phyloP scores from a whole-genome alignment of 2,797 vertebrate species.

The Distichodus sexfasciatus region DNA sequence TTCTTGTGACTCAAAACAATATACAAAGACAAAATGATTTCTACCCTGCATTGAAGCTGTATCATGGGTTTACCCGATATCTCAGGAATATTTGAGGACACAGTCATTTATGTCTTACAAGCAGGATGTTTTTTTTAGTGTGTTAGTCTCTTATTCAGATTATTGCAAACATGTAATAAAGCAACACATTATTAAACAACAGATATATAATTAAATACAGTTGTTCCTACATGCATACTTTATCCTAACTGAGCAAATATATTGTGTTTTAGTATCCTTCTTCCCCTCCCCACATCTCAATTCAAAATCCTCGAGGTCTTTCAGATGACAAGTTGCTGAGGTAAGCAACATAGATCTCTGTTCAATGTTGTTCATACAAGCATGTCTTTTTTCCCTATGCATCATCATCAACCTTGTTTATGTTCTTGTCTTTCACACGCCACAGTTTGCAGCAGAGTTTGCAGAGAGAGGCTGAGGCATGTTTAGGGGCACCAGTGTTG shows the following conservation, averaged over 20 bases:
- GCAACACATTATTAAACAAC: too few species aligned
- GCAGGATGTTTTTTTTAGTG: too few species aligned
- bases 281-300: constrained; percentile 80
- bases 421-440: not conserved
- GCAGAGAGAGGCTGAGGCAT: constrained; percentile 76
- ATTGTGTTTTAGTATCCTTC: constrained; percentile 79
- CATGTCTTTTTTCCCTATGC: not conserved
- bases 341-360: constrained; percentile 56
- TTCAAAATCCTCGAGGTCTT: constrained; percentile 87
- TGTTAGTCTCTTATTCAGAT: too few species aligned
- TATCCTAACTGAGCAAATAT: not conserved
- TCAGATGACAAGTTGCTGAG: constrained; percentile 91
- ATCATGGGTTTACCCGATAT: too few species aligned
- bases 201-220: too few species aligned
- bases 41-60: too few species aligned
- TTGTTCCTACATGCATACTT: too few species aligned
- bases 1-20: too few species aligned
- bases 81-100: too few species aligned
- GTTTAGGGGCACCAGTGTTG: constrained; percentile 83
- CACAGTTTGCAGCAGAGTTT: constrained; percentile 70
- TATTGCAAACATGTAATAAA: too few species aligned
- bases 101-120: too few species aligned
- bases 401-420: not conserved
- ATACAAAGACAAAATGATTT: too few species aligned
- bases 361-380: not conserved